These are phyloP conservation scores for Sinodicranocentrus sp. DNA, from an alignment of 2,888 invertebrate species.

Conservation along the genomic window DNA sequence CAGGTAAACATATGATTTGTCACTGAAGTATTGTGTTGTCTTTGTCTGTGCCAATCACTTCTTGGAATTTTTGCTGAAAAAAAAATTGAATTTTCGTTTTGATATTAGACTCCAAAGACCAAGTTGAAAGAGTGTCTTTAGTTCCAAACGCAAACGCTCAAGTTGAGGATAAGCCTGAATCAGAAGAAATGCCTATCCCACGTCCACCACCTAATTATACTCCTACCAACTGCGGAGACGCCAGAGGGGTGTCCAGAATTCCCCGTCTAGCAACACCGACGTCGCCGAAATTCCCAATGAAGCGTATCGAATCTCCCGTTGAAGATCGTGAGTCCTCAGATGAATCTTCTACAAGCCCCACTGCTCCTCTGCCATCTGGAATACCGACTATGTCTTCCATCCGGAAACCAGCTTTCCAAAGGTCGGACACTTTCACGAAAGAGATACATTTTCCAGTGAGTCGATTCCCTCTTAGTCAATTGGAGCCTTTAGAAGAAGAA, in stretches of 20 bases:
- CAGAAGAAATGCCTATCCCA: background rate
- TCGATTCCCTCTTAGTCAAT: conserved; percentile 39
- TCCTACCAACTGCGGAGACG: conserved; percentile 15
- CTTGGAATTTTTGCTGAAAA: too few species aligned
- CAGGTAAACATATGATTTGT: too few species aligned
- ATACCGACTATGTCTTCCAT: conserved; percentile 20
- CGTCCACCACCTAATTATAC: conserved; percentile 1
- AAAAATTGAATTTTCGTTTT: too few species aligned
- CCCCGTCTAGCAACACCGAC: conserved; percentile 67
- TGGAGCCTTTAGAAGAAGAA: conserved; percentile 71
- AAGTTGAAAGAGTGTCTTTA: too few species aligned
- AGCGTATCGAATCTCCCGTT: conserved; percentile 51
- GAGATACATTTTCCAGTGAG: conserved; percentile 65
- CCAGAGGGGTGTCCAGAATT: conserved; percentile 64
- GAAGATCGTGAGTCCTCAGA: conserved; percentile 35
- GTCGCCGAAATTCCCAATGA: conserved; percentile 59
- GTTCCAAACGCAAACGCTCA: too few species aligned
- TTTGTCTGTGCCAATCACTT: too few species aligned
- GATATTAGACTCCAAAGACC: too few species aligned
- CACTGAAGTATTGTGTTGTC: too few species aligned
- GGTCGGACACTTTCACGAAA: conserved; percentile 72
- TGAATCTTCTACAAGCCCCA: conserved; percentile 31
- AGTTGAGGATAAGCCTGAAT: background rate
- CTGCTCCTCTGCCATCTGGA: conserved; percentile 27
- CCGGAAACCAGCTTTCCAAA: conserved; percentile 61